phyloP scores from a whole-genome alignment of 2,797 vertebrate species.

The Balearica regulorum region DNA sequence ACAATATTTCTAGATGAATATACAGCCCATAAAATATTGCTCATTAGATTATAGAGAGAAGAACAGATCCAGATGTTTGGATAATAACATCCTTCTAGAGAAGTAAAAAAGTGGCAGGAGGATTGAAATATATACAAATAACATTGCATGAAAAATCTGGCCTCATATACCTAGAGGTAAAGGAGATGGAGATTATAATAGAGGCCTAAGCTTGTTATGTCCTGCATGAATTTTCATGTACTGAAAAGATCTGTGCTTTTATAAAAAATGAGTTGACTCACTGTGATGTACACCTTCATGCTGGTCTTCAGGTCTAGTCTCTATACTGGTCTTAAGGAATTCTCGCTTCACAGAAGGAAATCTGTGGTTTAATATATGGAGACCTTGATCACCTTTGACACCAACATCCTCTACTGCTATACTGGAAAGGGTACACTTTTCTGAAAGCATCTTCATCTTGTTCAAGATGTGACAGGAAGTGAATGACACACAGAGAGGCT shows the following conservation, averaged over 20 bases:
- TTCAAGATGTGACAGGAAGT: not conserved
- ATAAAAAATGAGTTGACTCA: not conserved
- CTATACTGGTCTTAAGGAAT: not conserved
- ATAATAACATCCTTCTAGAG: not conserved
- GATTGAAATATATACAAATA: not conserved
- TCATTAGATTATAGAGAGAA: constrained; percentile 35
- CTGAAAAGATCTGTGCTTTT: not conserved
- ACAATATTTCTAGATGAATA: constrained; percentile 21
- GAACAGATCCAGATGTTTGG: constrained; percentile 38
- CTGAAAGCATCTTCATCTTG: not conserved
- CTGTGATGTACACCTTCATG: not conserved
- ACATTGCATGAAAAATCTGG: not conserved
- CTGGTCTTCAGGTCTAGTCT: not conserved
- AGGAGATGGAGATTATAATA: not conserved
- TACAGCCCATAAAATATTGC: constrained; percentile 1
- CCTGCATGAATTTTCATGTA: not conserved
- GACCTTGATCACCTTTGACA: not conserved
- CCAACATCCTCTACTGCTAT: not conserved
- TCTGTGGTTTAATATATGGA: not conserved
- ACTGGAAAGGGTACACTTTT: not conserved
- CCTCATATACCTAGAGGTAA: not conserved
- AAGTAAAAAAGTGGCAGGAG: not conserved
- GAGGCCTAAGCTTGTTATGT: not conserved
- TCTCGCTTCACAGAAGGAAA: not conserved
- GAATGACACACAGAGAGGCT: not conserved